These are phyloP conservation scores for Temnothorax curvispinosus DNA, from an alignment of 1,140 invertebrate species.

Conservation along the genomic window DNA sequence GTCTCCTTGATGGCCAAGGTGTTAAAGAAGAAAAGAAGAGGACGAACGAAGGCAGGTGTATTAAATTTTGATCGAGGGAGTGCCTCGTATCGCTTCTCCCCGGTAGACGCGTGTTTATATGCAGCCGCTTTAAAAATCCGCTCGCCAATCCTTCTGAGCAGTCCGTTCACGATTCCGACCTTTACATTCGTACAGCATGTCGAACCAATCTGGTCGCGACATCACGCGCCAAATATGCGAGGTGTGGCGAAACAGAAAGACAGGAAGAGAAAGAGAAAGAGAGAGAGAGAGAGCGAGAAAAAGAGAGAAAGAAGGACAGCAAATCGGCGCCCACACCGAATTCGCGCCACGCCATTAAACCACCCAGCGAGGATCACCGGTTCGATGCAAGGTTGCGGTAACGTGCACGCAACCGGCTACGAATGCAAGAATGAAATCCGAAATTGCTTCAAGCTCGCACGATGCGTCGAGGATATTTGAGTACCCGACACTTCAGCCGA, in stretches of 20 bases:
- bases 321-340: conserved; percentile 81
- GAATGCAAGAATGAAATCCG: neutral
- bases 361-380: conserved; percentile 65
- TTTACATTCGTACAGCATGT: conserved; percentile 77
- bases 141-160: conserved; percentile 64
- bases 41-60: neutral
- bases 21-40: neutral
- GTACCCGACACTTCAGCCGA: no score
- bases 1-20: neutral
- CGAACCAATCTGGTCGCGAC: conserved; percentile 80
- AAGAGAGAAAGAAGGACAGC: conserved; percentile 8
- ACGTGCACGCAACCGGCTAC: conserved; percentile 28
- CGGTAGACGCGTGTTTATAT: conserved; percentile 28
- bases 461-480: neutral
- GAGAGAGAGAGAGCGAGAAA: conserved; percentile 23
- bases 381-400: conserved; percentile 60
- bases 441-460: neutral
- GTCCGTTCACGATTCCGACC: conserved; percentile 75
- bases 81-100: conserved; percentile 44
- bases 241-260: conserved; percentile 79
- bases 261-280: conserved; percentile 14
- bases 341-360: conserved; percentile 74
- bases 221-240: conserved; percentile 85
- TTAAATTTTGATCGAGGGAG: conserved; percentile 52
- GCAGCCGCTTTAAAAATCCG: conserved; percentile 65